A percentile compares a stretch with the other conserved stretches of the same genome.
These are phyloP conservation scores for Phataginus tricuspis DNA, from an alignment of 2,797 vertebrate genomes.

Conservation along the genomic window DNA sequence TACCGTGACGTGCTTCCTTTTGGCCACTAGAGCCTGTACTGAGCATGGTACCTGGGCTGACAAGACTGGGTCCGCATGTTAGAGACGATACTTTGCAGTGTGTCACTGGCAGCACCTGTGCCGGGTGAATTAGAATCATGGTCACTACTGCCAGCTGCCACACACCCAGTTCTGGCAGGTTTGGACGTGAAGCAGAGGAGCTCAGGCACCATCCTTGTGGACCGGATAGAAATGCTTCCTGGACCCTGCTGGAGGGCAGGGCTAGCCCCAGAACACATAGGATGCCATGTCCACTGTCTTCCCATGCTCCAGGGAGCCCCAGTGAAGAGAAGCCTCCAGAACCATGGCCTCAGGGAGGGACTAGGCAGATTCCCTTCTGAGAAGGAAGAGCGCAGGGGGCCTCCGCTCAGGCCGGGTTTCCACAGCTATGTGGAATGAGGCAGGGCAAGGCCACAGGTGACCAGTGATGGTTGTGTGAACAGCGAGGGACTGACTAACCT, in stretches of 20 bases:
- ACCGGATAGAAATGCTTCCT: background rate
- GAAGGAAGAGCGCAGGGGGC: background rate
- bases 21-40: background rate
- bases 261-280: background rate
- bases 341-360: background rate
- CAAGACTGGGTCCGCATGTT: background rate
- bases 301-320: background rate
- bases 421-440: background rate
- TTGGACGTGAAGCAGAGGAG: background rate
- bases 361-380: background rate
- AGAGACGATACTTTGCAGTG: background rate
- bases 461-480: rapidly evolving
- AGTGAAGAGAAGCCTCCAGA: background rate
- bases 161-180: background rate
- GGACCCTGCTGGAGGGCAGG: background rate
- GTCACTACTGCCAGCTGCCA: background rate
- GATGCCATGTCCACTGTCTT: background rate
- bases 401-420: background rate
- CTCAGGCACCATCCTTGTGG: background rate
- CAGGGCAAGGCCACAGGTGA: background rate
- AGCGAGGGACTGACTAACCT: background rate
- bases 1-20: background rate
- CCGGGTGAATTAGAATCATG: background rate
- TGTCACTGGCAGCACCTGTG: background rate
- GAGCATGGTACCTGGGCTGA: background rate